These are phyloP conservation scores for Sminthurides aquaticus DNA, from an alignment of 2,888 invertebrate species.

Conservation along the genomic window DNA sequence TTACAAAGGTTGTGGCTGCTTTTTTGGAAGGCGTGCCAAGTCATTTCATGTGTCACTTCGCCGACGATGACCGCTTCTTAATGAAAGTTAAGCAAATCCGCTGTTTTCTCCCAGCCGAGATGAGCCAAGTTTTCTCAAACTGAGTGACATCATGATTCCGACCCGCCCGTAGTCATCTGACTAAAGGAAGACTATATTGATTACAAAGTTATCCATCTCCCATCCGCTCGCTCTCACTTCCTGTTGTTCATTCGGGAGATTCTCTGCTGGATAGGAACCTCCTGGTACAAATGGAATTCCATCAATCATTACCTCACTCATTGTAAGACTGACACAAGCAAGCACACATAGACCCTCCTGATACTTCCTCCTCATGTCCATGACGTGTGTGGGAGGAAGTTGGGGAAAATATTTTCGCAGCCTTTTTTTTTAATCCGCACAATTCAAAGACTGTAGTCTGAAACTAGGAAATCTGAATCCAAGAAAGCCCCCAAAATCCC, in stretches of 20 bases:
- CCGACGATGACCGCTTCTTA: not conserved
- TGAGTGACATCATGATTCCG: too few relatives aligned
- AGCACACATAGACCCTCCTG: too few relatives aligned
- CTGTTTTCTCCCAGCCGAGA: not conserved
- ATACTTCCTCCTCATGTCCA: too few relatives aligned
- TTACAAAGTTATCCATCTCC: not conserved
- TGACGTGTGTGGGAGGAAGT: not conserved
- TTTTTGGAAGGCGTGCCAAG: not conserved
- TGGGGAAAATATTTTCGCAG: not conserved
- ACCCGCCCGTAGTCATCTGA: not conserved
- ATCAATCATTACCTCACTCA: not conserved
- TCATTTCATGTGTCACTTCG: not conserved
- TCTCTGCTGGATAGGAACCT: not conserved
- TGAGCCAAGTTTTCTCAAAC: not conserved
- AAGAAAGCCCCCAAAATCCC: too few relatives aligned
- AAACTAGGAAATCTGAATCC: too few relatives aligned
- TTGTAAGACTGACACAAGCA: not conserved
- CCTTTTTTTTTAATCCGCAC: not conserved
- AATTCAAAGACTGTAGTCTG: not conserved
- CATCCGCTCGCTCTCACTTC: not conserved
- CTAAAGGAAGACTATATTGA: not conserved
- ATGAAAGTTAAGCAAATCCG: not conserved
- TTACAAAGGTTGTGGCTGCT: too few relatives aligned
- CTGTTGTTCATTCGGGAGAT: not conserved
- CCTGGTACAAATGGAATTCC: not conserved